Percentiles rank a stretch among this genome's conserved stretches.
Evolutionary conservation across 2,113 vertebrate species (phyloP).

Genomic region (Phaethon lepturus): DNA sequence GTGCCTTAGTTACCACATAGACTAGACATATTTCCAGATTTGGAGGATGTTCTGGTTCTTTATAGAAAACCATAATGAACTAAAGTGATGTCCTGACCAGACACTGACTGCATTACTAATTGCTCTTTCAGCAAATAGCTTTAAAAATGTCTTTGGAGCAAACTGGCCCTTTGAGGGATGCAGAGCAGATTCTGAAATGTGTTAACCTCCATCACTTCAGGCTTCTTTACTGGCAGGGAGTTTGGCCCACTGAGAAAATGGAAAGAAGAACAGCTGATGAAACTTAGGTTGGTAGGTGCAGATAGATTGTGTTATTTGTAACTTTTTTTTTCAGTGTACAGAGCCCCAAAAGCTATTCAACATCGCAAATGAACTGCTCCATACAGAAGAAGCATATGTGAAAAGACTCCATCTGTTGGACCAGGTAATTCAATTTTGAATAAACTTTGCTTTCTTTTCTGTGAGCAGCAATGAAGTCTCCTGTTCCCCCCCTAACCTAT

Average conservation of each 20-base stretch:
- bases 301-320: not conserved
- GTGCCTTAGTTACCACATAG: not conserved
- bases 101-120: not conserved
- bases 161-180: not conserved
- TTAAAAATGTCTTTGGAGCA: not conserved
- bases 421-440: constrained; percentile 82
- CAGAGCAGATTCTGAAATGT: not conserved
- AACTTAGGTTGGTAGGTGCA: not conserved
- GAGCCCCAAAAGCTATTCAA: constrained; percentile 90
- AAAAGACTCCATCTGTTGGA: constrained; percentile 93
- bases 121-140: not conserved
- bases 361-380: constrained; percentile 93
- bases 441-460: not conserved
- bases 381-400: constrained; percentile 94
- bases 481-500: not conserved
- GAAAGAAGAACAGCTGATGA: not conserved
- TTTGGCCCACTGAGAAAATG: not conserved
- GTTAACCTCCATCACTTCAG: not conserved
- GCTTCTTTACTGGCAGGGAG: not conserved
- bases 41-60: not conserved
- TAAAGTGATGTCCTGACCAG: not conserved
- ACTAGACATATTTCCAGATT: not conserved
- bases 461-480: not conserved
- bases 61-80: not conserved
- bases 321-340: constrained; percentile 77